Conservation (phyloP, 1,140 invertebrate species). For the Bombus waltoni region DNA sequence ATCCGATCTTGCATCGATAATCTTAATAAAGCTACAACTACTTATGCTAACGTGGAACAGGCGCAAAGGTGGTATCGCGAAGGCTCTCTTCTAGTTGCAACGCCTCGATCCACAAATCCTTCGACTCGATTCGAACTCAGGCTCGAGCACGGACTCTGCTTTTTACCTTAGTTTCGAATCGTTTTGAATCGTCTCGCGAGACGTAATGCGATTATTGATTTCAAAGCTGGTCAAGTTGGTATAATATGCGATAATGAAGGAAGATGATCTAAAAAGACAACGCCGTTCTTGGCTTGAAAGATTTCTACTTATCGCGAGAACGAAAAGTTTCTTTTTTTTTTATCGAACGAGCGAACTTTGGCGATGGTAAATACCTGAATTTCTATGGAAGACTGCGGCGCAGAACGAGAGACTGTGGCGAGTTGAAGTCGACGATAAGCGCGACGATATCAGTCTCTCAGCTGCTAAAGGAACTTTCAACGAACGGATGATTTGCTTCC, state of each 20-base stretch:
- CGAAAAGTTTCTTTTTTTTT: too few species aligned
- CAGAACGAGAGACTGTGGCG: too few species aligned
- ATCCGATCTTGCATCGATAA: constrained; percentile 79
- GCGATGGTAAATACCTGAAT: background rate
- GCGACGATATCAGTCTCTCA: too few species aligned
- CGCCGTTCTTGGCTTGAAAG: background rate
- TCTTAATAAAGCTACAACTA: constrained; percentile 80
- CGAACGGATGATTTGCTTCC: too few species aligned
- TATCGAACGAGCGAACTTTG: background rate
- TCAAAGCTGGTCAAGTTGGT: constrained; percentile 3
- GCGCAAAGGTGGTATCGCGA: constrained; percentile 62
- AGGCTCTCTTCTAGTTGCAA: constrained; percentile 58
- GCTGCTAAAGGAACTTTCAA: too few species aligned
- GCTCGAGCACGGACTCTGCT: constrained; percentile 63
- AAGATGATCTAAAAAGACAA: constrained; percentile 1
- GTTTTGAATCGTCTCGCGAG: constrained; percentile 18
- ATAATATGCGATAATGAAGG: constrained; percentile 19
- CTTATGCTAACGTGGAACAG: constrained; percentile 69
- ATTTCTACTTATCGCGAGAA: background rate
- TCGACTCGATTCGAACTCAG: constrained; percentile 75
- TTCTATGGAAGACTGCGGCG: background rate
- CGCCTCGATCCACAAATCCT: constrained; percentile 72
- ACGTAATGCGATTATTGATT: constrained; percentile 23
- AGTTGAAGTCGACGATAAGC: background rate
- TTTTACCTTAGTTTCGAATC: constrained; percentile 21